These are phyloP conservation scores for Amphiprion clarkii DNA, from an alignment of 2,797 vertebrate genomes.

Conservation along the genomic window DNA sequence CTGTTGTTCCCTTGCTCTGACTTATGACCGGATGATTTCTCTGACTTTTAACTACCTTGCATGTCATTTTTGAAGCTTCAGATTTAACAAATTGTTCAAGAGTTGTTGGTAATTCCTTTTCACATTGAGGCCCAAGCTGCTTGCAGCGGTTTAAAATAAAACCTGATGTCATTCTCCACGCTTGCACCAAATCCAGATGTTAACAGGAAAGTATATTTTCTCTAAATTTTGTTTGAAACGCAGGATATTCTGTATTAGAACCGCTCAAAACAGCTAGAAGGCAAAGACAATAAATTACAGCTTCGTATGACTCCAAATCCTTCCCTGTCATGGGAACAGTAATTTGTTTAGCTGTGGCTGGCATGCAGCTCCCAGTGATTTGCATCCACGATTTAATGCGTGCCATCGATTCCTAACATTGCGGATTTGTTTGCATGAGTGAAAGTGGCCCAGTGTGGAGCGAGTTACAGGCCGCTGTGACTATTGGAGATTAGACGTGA, in stretches of 20 bases:
- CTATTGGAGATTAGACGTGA: constrained; percentile 65
- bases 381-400: constrained; percentile 59
- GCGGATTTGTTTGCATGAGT: constrained; percentile 70
- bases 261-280: constrained; percentile 13
- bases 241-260: neutral
- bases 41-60: no score
- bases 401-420: constrained; percentile 63
- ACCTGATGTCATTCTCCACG: neutral
- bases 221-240: constrained; percentile 26
- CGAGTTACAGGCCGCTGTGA: constrained; percentile 66
- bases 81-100: neutral
- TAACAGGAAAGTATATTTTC: neutral
- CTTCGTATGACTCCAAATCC: constrained; percentile 34
- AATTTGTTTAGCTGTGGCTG: constrained; percentile 60
- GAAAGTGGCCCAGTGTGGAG: constrained; percentile 57
- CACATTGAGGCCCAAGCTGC: neutral
- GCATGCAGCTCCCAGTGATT: constrained; percentile 53
- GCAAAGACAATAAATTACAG: constrained; percentile 41
- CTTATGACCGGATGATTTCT: no score
- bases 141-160: neutral
- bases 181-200: constrained; percentile 7
- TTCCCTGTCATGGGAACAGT: constrained; percentile 35
- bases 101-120: neutral
- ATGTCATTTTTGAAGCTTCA: neutral
- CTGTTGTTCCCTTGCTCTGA: no score